Evolutionary conservation across 1,140 invertebrate genomes (phyloP).

Genomic region (Helicoverpa armigera): DNA sequence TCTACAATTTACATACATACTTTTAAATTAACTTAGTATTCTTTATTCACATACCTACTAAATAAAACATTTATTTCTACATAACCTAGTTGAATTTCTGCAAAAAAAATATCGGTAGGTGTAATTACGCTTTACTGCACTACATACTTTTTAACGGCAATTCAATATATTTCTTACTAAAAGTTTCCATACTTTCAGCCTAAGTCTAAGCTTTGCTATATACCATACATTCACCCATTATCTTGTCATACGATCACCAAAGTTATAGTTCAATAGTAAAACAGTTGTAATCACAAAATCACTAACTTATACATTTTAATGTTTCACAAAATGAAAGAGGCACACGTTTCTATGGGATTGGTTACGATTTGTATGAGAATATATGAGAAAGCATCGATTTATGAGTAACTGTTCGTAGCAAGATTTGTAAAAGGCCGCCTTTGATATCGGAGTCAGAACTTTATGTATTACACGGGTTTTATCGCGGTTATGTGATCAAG

Average conservation of each 20-base stretch:
- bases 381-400: constrained; percentile 25
- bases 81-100: too few species aligned
- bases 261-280: constrained; percentile 34
- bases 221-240: not conserved
- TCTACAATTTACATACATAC: too few species aligned
- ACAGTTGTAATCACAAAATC: constrained; percentile 15
- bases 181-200: too few species aligned
- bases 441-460: constrained; percentile 13
- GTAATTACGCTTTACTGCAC: too few species aligned
- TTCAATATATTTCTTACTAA: too few species aligned
- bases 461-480: constrained; percentile 30
- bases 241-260: constrained; percentile 12
- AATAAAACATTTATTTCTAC: too few species aligned
- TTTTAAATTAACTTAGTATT: too few species aligned
- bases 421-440: constrained; percentile 5
- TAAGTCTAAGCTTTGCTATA: not conserved
- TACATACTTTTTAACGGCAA: too few species aligned
- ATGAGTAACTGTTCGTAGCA: constrained; percentile 10
- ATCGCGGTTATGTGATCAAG: constrained; percentile 6
- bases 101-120: too few species aligned
- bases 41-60: too few species aligned
- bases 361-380: constrained; percentile 2
- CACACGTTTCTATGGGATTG: constrained; percentile 8
- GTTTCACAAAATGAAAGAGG: constrained; percentile 35
- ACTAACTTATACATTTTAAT: constrained; percentile 36